Conservation (phyloP, 2,797 vertebrate genomes). For the Spondyliosoma cantharus region DNA sequence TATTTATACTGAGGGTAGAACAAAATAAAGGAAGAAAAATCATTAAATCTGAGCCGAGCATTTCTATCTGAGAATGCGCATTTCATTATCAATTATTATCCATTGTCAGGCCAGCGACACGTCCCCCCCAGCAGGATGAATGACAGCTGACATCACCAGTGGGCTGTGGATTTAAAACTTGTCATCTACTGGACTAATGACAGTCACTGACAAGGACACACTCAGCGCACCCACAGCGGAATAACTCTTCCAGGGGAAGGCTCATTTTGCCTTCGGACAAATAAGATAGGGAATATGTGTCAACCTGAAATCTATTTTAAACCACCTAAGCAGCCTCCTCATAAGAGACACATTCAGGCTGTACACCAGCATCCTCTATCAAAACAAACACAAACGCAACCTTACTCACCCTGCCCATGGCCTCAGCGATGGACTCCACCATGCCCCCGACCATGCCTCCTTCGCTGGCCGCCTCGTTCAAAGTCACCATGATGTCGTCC, state of each 20-base stretch:
- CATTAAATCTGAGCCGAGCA: conserved; percentile 13
- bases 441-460: conserved; percentile 97
- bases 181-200: conserved; percentile 69
- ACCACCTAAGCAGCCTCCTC: conserved; percentile 24
- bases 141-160: conserved; percentile 72
- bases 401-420: conserved; percentile 91
- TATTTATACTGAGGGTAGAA: conserved; percentile 17
- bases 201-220: conserved; percentile 62
- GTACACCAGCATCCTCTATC: not conserved
- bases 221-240: conserved; percentile 26
- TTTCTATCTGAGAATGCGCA: conserved; percentile 29
- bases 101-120: conserved; percentile 51
- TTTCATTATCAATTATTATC: conserved; percentile 57
- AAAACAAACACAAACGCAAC: not conserved
- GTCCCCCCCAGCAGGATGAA: conserved; percentile 54
- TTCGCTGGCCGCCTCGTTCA: conserved; percentile 97
- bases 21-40: not conserved
- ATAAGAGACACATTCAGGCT: not conserved
- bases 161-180: conserved; percentile 67
- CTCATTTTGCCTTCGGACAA: conserved; percentile 45
- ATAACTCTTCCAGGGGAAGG: conserved; percentile 16
- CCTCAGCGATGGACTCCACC: conserved; percentile 95
- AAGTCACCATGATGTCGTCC: conserved; percentile 97
- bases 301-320: conserved; percentile 44
- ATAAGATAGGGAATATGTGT: conserved; percentile 33